A percentile compares a stretch with the other conserved stretches of the same genome.
Conservation (phyloP, 2,113 vertebrate genomes). For the Leptosomus discolor region DNA sequence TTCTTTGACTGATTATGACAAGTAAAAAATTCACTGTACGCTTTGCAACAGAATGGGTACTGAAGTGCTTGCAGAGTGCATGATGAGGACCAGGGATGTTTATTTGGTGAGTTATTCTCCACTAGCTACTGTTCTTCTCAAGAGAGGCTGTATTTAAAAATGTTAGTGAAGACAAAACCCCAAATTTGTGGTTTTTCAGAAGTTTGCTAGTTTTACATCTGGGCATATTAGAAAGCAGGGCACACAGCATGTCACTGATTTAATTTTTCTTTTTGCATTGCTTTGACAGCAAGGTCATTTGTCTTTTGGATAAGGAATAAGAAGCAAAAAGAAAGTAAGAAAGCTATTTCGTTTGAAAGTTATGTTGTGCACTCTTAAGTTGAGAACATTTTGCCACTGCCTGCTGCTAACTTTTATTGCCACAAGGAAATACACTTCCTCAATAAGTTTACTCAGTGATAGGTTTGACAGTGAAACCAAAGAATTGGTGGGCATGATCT, state of each 20-base stretch:
- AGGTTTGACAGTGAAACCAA: neutral
- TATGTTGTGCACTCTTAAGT: neutral
- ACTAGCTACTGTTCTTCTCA: neutral
- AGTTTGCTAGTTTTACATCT: neutral
- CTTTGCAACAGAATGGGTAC: neutral
- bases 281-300: constrained; percentile 24
- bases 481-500: neutral
- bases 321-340: neutral
- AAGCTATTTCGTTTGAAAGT: neutral
- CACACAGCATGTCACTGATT: neutral
- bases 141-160: neutral
- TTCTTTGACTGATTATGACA: neutral
- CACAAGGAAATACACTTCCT: neutral
- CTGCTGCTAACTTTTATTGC: neutral
- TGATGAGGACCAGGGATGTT: neutral
- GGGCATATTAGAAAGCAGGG: neutral
- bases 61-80: neutral
- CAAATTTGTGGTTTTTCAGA: neutral
- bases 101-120: neutral
- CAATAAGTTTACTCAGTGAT: neutral
- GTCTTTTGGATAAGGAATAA: neutral
- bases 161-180: neutral
- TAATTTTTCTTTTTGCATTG: constrained; percentile 26
- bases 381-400: neutral
- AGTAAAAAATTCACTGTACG: neutral